A percentile compares a stretch with the other conserved stretches of the same genome.
Conservation (phyloP, 2,888 invertebrate species). For the Pilophorus perplexus region DNA sequence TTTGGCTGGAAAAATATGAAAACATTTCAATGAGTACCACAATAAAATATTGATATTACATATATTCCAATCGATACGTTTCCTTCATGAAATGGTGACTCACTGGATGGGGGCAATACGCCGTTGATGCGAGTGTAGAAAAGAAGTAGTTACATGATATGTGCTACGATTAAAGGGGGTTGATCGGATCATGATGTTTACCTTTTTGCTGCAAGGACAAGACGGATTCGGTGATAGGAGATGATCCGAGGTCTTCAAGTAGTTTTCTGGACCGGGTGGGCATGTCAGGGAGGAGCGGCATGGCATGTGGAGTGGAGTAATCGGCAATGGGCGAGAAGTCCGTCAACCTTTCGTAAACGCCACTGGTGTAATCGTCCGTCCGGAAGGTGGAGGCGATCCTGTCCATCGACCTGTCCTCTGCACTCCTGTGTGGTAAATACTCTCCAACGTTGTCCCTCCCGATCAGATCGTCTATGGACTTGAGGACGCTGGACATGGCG, state of each 20-base stretch:
- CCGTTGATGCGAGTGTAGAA: no score
- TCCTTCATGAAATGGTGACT: no score
- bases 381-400: constrained; percentile 55
- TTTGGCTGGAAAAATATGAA: constrained; percentile 3
- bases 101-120: no score
- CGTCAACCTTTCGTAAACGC: constrained; percentile 53
- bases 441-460: constrained; percentile 49
- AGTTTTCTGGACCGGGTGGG: constrained; percentile 58
- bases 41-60: background rate
- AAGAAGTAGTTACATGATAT: no score
- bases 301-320: constrained; percentile 55
- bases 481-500: constrained; percentile 52
- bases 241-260: constrained; percentile 55
- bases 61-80: no score
- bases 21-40: background rate
- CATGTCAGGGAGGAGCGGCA: constrained; percentile 60
- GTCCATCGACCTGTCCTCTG: constrained; percentile 55
- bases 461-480: constrained; percentile 54
- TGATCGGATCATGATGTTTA: no score
- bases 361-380: constrained; percentile 54
- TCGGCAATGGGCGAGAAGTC: constrained; percentile 55
- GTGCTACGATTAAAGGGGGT: no score
- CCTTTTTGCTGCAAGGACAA: constrained; percentile 51
- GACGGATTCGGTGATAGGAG: constrained; percentile 52
- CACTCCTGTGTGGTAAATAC: constrained; percentile 50